These are phyloP conservation scores for Pagrus major DNA, from an alignment of 2,113 vertebrate species.

Conservation along the genomic window DNA sequence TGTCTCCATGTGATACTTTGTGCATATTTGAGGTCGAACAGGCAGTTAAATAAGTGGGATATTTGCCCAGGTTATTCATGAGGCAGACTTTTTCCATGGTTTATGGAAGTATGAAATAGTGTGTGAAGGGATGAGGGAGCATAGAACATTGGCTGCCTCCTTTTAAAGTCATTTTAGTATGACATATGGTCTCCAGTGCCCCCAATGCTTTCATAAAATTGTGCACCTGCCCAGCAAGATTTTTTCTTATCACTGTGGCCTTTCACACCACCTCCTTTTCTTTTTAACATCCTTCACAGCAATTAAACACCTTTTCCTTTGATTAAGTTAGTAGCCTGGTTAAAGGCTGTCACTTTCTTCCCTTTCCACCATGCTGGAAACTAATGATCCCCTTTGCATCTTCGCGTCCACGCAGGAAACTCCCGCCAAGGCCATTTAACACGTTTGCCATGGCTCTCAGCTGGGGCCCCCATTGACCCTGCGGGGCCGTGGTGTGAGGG, in stretches of 20 bases:
- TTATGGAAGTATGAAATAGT: constrained; percentile 59
- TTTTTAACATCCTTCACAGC: constrained; percentile 75
- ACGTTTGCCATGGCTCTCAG: constrained; percentile 78
- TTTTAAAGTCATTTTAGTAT: constrained; percentile 18
- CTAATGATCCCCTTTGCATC: constrained; percentile 84
- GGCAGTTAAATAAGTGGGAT: constrained; percentile 57
- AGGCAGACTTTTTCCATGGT: constrained; percentile 54
- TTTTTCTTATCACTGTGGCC: constrained; percentile 51
- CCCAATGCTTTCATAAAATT: constrained; percentile 57
- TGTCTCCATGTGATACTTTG: constrained; percentile 52
- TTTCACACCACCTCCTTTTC: constrained; percentile 64
- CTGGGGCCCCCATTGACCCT: constrained; percentile 82
- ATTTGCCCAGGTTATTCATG: constrained; percentile 57
- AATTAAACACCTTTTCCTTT: constrained; percentile 78
- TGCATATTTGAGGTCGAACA: constrained; percentile 68
- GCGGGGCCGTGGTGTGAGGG: constrained; percentile 78
- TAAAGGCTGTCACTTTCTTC: constrained; percentile 85
- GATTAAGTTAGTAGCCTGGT: constrained; percentile 83
- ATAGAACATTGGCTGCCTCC: constrained; percentile 35
- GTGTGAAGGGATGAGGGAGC: constrained; percentile 48
- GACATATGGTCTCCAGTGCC: constrained; percentile 12
- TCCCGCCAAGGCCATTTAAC: constrained; percentile 82
- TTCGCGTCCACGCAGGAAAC: constrained; percentile 78
- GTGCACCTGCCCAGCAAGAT: constrained; percentile 75
- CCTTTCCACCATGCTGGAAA: constrained; percentile 82